Evolutionary conservation across 2,888 invertebrate genomes (phyloP), one percentile per base, ranked within the genome.

Genomic region (Campaea margaritaria): DNA sequence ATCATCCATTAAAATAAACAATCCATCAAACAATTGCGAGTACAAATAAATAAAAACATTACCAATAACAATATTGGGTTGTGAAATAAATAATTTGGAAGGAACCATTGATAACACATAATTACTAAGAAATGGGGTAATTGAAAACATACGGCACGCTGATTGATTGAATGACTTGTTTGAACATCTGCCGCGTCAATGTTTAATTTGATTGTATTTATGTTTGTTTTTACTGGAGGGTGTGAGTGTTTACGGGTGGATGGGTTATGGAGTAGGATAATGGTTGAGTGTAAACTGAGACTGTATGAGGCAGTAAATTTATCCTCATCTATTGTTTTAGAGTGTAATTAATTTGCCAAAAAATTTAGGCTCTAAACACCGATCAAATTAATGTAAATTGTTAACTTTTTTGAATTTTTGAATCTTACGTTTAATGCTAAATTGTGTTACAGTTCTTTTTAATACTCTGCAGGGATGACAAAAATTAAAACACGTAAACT

Each of bases 161-260:
- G 80, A 83, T 82, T 80, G 81, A 81, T 85, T 71, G 75, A 77
- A 75, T 76, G 75, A 72, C 72, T 61, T 85, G 78, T 86, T 86
- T 87, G 86, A 72, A 85, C 87, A 87, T 86, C 86, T 87, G 87
- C 77, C 75, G 69, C 70, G 71, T 57, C 70, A 42, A 59, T 74
- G 76, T 75, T 79, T 78, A 75, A 80, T 77, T 81, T 76, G 67
- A 79, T 63, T 67, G 44, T 52, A 74, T 80, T 82, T 81, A 68
- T 73, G 76, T 65, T 54, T 69, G 65, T 70, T 66, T 68, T 39
- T 28, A 66, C 74, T 71, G 65, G 67, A 66, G 60, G 60, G 63
- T 44, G 61, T 58, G 61, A 58, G 54, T 72, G 66, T 68, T 68
- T 63, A 66, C 62, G 68, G 52, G 63, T 60, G 70, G 67, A 69